Evolutionary conservation across 2,113 vertebrate species (phyloP), one percentile per base, ranked within the genome.

Genomic region (Nasalis larvatus): DNA sequence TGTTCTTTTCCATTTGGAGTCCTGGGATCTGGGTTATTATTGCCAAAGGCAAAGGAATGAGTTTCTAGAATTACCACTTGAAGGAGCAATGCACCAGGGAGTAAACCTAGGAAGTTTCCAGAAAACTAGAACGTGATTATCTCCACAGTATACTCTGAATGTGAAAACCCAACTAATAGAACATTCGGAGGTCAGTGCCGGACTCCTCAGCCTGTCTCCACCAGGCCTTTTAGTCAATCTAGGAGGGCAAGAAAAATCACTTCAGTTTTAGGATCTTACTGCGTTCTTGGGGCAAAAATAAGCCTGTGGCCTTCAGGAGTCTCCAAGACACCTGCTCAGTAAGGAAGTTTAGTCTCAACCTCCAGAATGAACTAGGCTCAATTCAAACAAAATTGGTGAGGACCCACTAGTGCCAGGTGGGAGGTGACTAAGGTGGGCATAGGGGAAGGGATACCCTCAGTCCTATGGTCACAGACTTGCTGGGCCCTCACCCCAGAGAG

Each of bases 1-100:
- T 95, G 76, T 88, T 74, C 49, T 92, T 92, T 96, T 78, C 93
- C 93, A 69, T 49, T 32, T 73, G 71, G 78, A 71, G 54, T 66
- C 86, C 84, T 71, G 89, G 54, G 60, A 96, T 86, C 87, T 78
- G 35, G 94, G 60, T 63, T 92, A 12, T 93, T 92, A 84, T 32
- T 86, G 78, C 74, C 80, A 89, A 54, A 91, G 74, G 83, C 89
- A 78, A 86, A 68, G 78, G 68, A 66, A 78, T 49, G 60, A 12
- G 68, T 87, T 86, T 69, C 90, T 58, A 69, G 93, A 92, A 81
- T 80, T 12, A 71, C 71, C 84, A 58, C 20, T 58, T 40, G 47
- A 69, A 83, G 74, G 60, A 96, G 83, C 45, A 89, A 42, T 0
- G 52, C 32, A 30, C 20, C 17, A 7, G 58, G 86, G 45, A 86